Evolutionary conservation across 2,113 vertebrate genomes (phyloP).

Genomic region (Pluvianellus socialis): DNA sequence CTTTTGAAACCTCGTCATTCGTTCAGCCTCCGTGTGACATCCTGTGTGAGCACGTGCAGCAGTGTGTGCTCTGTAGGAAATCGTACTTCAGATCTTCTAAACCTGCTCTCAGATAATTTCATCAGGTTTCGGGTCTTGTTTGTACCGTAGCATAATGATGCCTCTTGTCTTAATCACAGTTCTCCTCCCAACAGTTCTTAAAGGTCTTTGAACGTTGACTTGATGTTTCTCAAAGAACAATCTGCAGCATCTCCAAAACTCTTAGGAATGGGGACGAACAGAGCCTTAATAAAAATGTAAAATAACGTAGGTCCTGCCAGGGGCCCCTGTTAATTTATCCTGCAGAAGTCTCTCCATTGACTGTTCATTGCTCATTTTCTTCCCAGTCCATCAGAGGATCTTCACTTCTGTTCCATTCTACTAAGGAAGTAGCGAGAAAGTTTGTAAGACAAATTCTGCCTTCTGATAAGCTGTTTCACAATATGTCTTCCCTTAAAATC

Average conservation of each 20-base stretch:
- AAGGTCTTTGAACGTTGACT: not conserved
- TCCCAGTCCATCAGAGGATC: not conserved
- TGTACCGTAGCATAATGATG: not conserved
- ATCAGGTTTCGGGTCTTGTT: not conserved
- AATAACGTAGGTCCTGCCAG: not conserved
- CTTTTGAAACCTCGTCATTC: not conserved
- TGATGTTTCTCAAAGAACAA: not conserved
- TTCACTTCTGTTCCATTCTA: not conserved
- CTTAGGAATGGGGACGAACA: not conserved
- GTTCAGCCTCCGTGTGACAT: not conserved
- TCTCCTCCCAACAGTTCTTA: not conserved
- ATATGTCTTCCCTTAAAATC: not conserved
- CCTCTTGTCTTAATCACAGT: not conserved
- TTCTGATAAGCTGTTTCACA: not conserved
- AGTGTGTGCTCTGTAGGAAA: not conserved
- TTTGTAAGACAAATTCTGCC: not conserved
- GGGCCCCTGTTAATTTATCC: not conserved
- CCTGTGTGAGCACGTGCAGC: not conserved
- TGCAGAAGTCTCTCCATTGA: not conserved
- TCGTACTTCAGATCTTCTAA: not conserved
- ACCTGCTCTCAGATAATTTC: not conserved
- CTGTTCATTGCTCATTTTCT: not conserved
- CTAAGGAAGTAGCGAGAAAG: not conserved
- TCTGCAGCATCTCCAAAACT: not conserved
- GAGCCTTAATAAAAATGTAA: not conserved